phyloP scores from a whole-genome alignment of 2,113 vertebrate genomes.

The Lasiurus borealis region DNA sequence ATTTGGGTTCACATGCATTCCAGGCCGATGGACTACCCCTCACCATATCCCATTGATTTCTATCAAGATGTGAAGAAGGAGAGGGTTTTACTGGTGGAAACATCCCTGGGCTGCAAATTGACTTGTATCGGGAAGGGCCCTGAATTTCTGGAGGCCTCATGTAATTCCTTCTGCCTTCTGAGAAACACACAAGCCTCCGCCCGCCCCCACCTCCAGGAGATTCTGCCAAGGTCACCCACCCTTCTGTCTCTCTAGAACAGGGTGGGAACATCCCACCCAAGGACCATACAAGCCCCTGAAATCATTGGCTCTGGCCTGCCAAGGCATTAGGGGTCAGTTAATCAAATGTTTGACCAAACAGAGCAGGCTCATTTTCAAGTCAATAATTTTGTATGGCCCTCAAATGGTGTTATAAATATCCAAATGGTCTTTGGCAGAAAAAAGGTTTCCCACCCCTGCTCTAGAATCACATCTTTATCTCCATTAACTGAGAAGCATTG shows the following conservation, averaged over 20 bases:
- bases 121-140: neutral
- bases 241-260: neutral
- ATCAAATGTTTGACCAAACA: too few species aligned
- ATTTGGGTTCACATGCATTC: neutral
- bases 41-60: neutral
- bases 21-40: neutral
- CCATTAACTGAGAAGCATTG: neutral
- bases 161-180: slow-evolving; percentile 1
- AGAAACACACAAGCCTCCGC: neutral
- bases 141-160: neutral
- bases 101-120: neutral
- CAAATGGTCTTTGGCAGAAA: too few species aligned
- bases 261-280: too few species aligned
- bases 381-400: too few species aligned
- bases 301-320: too few species aligned
- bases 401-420: too few species aligned
- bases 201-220: rapidly evolving
- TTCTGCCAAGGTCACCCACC: neutral
- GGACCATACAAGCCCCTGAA: too few species aligned
- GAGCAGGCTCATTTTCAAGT: too few species aligned
- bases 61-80: neutral
- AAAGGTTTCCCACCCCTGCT: too few species aligned
- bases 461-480: neutral
- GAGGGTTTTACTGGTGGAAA: neutral
- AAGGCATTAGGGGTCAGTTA: too few species aligned